Base-by-base conservation (phyloP, 2,888 invertebrate genomes). In the Seira ritae region DNA sequence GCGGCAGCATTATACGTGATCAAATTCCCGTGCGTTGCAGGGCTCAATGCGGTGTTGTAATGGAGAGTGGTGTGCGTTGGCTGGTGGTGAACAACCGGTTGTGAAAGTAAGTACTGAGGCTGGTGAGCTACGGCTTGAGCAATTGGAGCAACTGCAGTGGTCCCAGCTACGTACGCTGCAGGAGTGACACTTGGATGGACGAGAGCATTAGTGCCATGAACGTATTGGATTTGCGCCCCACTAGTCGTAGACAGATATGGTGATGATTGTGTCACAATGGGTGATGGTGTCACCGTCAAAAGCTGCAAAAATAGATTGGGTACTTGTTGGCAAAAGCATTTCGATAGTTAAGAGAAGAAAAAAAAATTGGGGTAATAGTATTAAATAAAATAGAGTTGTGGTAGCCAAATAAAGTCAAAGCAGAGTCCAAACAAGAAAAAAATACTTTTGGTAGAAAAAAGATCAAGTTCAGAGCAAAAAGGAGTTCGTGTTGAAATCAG, bases 41-140 rank as follows among this genome's bases (percentile, higher is more conserved):
- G 55, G 73, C 42, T 77, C 55, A 66, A 62, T 42, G 77, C 46
- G 6, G 82, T 67, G 73, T 60, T 77, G 73, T 83, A 83, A 76
- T 76, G 76, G 65, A 74, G 4, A 31, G 72, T 15, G 31, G 12
- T n/a, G 15, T 62, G 73, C 50, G 23, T 23, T 4, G 69, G 15
- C 46, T 19, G 75, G 24, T 75, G 75, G 72, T 72, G 72, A 67
- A 68, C 42, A 68, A 55, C 67, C 19, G 50, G 67, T 65, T 60
- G 69, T 78, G 77, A 68, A 65, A 87, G 79, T 84, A 87, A 31
- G 31, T 31, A 31, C 31, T 31, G 31, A 4, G 31, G 31, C 37
- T 85, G 85, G 23, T 82, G 84, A 37, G 85, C 85, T 66, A 84
- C 24, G n/a, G 80, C 62, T 60, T 84, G 86, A 67, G 81, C 83